Evolutionary conservation across 1,140 invertebrate genomes (phyloP), one percentile per base, ranked within the genome.

Genomic region (Drosophila melanica): DNA sequence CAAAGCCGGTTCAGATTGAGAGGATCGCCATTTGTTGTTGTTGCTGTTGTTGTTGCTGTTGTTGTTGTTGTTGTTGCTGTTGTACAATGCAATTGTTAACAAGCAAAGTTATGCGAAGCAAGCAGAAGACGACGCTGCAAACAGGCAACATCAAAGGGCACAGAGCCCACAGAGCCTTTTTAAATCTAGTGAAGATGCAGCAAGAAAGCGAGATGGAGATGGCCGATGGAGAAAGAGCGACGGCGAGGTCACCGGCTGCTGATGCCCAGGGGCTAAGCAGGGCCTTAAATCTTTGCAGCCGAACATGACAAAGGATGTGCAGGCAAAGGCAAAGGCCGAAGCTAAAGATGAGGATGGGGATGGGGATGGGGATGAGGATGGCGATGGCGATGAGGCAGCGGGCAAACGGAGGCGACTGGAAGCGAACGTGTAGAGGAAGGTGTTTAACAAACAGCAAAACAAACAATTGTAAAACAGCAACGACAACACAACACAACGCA

Each of bases 371-470:
- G 39, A 39, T 47, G 33, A 45, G 41, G 30, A 45, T 6, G 2
- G 37, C 23, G 16, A n/a, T 5, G 39, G 30, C 41, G 39, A 39
- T 47, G 33, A 45, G 41, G n/a, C n/a, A n/a, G n/a, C n/a, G n/a
- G n/a, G 42, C 37, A 68, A 79, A 80, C 79, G 66, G 79, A 84
- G 79, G 72, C 79, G 79, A 84, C 76, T 79, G 67, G n/a, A 48
- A 50, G 53, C 68, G 66, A 79, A 89, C 76, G 81, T 90, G 87
- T 90, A 90, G 81, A 69, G 79, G 87, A 90, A 90, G 87, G 87
- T 90, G 87, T 90, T 90, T 90, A 90, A 90, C 87, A 90, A 90
- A 90, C 87, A 90, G 78, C 86, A 72, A 90, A 90, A 87, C 85
- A 87, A 89, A 87, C 84, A 87, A 85, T 85, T 85, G 81, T 85